These are phyloP conservation scores for Drosophila tristis DNA, from an alignment of 1,140 invertebrate species.

Conservation along the genomic window DNA sequence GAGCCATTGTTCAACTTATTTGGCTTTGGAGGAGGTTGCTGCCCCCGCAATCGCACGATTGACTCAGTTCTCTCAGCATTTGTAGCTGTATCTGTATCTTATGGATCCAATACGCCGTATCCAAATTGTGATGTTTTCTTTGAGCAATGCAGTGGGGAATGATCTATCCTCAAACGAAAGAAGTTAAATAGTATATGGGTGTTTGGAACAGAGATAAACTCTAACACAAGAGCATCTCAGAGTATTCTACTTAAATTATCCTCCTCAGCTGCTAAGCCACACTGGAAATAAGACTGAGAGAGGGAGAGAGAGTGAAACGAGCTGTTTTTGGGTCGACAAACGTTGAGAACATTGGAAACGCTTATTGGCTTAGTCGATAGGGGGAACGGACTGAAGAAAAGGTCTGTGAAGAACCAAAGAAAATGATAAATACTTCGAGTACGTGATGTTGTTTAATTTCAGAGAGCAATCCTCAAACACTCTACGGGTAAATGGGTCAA, in stretches of 20 bases:
- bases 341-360: slow-evolving; percentile 33
- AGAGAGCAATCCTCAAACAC: slow-evolving; percentile 9
- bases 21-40: slow-evolving; percentile 71
- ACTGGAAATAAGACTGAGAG: neutral
- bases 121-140: slow-evolving; percentile 22
- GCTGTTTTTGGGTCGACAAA: neutral
- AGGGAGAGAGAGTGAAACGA: neutral
- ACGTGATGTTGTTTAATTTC: slow-evolving; percentile 44
- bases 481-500: slow-evolving; percentile 48
- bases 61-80: slow-evolving; percentile 32
- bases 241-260: neutral
- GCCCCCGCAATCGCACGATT: slow-evolving; percentile 51
- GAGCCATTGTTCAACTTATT: slow-evolving; percentile 51
- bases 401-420: slow-evolving; percentile 4
- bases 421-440: slow-evolving; percentile 48
- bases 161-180: slow-evolving; percentile 1
- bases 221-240: no score
- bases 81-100: slow-evolving; percentile 12
- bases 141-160: slow-evolving; percentile 20
- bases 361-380: slow-evolving; percentile 54
- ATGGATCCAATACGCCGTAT: slow-evolving; percentile 17
- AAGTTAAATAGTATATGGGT: no score
- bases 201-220: no score
- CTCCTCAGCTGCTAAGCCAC: no score
- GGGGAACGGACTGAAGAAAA: slow-evolving; percentile 1